A percentile compares a stretch with the other conserved stretches of the same genome.
Conservation (phyloP, 2,888 invertebrate genomes). For the Agriopis leucophaearia region DNA sequence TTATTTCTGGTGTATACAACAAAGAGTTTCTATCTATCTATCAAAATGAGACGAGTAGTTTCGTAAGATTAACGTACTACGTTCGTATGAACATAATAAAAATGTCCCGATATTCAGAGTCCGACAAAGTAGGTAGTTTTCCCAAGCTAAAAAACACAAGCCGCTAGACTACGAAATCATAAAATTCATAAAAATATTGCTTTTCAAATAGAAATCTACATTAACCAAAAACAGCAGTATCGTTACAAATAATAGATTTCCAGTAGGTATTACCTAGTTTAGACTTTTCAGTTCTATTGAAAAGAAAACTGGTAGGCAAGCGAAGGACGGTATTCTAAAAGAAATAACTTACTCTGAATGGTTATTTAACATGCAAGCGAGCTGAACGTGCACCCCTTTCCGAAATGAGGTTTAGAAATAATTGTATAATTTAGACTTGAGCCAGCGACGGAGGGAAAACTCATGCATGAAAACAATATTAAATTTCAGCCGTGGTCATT, state of each 20-base stretch:
- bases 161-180: too few species aligned
- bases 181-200: not conserved
- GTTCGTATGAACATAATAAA: too few species aligned
- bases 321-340: conserved; percentile 30
- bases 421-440: conserved; percentile 11
- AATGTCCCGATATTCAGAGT: too few species aligned
- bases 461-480: too few species aligned
- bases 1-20: too few species aligned
- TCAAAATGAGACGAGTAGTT: too few species aligned
- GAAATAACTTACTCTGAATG: conserved; percentile 32
- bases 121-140: conserved; percentile 1
- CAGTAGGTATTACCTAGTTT: conserved; percentile 11
- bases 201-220: conserved; percentile 10
- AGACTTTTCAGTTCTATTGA: conserved; percentile 26
- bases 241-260: conserved; percentile 12
- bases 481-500: too few species aligned
- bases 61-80: too few species aligned
- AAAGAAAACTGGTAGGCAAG: conserved; percentile 24
- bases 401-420: conserved; percentile 17
- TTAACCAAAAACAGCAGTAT: not conserved
- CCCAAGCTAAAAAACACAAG: not conserved
- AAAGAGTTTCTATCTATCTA: too few species aligned
- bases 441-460: not conserved
- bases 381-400: conserved; percentile 24
- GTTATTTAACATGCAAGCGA: conserved; percentile 37